Evolutionary conservation across 2,113 vertebrate species (phyloP), one percentile per base, ranked within the genome.

Genomic region (Pseudorhombus dupliciocellatus): DNA sequence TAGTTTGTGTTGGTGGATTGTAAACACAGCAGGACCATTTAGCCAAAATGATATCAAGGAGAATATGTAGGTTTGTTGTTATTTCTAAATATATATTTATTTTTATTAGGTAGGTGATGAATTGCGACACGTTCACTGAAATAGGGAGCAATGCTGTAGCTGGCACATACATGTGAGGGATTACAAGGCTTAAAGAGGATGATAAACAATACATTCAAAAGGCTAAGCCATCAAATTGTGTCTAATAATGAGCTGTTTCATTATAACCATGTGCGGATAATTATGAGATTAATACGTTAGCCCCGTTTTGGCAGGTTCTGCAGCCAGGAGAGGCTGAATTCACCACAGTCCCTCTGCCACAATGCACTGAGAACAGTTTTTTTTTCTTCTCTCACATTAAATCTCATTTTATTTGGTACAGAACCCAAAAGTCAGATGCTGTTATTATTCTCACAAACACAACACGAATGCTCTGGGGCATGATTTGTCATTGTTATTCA

Each of bases 401-500:
- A 86, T 84, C 85, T 81, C 54, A 79, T 90, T 89, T 58, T 85
- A 88, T 86, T 77, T 75, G 86, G 62, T 66, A 77, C 24, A 67
- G 52, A 25, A 75, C 84, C 67, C 63, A 86, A 82, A 82, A 69
- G 34, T 64, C 40, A 85, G 70, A 79, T 77, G 74, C 67, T 75
- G 79, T 85, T 80, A 79, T 84, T 77, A 55, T 86, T 84, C 83
- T 86, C 73, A 75, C 91, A 89, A 91, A 89, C 80, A 91, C 87
- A 87, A 62, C 80, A 73, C 66, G 73, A 88, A 89, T 87, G 89
- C 92, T 91, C 84, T 70, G 64, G 89, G 87, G 89, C 88, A 87
- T 85, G 85, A 91, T 93, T 92, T 91, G 91, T 93, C 92, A 93
- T 92, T 93, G 91, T 93, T 93, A 93, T 94, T 93, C 92, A 84